These are phyloP conservation scores for Radopholus similis DNA, from an alignment of 1,140 invertebrate genomes.

Conservation along the genomic window DNA sequence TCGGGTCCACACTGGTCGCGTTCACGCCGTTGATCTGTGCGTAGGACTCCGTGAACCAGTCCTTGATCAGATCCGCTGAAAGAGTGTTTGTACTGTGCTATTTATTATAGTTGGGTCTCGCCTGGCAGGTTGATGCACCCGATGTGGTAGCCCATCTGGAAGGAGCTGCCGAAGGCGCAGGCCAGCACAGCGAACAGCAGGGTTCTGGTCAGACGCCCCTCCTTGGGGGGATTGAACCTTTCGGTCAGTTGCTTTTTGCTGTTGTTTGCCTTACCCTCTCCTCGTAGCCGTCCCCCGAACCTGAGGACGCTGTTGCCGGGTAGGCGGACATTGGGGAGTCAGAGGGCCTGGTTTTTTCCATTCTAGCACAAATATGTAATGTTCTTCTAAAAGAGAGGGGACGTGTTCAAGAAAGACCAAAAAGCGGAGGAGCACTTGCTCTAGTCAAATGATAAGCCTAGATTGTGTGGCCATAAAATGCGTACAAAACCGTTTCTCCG, in stretches of 20 bases:
- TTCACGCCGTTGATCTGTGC: constrained; percentile 20
- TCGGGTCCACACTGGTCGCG: constrained; percentile 31
- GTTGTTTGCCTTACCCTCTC: no score
- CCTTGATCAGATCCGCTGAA: constrained; percentile 39
- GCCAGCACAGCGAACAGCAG: constrained; percentile 64
- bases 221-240: neutral
- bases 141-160: constrained; percentile 89
- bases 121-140: constrained; percentile 87
- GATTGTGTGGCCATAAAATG: no score
- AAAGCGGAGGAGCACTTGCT: no score
- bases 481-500: no score
- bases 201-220: constrained; percentile 36
- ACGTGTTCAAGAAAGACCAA: no score
- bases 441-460: no score
- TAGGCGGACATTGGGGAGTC: neutral
- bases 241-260: no score
- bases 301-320: neutral
- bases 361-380: no score
- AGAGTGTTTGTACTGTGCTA: neutral
- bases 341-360: no score
- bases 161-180: constrained; percentile 82
- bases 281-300: no score
- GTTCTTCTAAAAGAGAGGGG: no score
- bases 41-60: constrained; percentile 49
- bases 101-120: constrained; percentile 57